These are phyloP conservation scores for Pogonophryne albipinna DNA, from an alignment of 2,797 vertebrate genomes.

Conservation along the genomic window DNA sequence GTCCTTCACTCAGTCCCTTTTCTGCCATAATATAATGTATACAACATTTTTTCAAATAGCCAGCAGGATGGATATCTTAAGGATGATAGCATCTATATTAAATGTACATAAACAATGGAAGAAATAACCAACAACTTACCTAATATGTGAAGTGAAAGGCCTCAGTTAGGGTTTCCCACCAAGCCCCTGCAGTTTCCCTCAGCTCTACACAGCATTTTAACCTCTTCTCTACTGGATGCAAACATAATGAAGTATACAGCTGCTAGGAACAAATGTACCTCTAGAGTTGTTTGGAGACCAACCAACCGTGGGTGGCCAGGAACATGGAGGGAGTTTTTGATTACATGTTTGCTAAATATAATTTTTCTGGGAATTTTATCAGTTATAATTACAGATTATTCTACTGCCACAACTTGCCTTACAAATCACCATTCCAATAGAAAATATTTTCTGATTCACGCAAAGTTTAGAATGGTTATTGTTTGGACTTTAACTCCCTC, in stretches of 20 bases:
- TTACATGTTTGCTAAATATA: neutral
- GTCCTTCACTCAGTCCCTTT: no score
- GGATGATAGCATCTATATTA: neutral
- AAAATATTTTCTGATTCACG: neutral
- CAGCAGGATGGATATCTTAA: neutral
- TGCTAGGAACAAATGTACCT: neutral
- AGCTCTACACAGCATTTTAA: neutral
- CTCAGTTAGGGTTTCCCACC: neutral
- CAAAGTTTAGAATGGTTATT: conserved; percentile 12
- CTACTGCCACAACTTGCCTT: neutral
- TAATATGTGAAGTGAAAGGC: neutral
- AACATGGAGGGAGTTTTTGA: neutral
- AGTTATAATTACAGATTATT: conserved; percentile 5
- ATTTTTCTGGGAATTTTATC: neutral
- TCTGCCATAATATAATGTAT: no score
- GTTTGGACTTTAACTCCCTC: neutral
- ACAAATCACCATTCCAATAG: no score
- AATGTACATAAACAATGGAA: neutral
- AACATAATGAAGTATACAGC: neutral
- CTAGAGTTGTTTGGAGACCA: neutral
- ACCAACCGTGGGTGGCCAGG: neutral
- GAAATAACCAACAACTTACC: neutral
- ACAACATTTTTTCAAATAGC: neutral
- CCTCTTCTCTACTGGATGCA: neutral
- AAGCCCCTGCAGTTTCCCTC: neutral